These are phyloP conservation scores for Caenorhabditis uteleia DNA, from an alignment of 2,888 invertebrate species.

Conservation along the genomic window DNA sequence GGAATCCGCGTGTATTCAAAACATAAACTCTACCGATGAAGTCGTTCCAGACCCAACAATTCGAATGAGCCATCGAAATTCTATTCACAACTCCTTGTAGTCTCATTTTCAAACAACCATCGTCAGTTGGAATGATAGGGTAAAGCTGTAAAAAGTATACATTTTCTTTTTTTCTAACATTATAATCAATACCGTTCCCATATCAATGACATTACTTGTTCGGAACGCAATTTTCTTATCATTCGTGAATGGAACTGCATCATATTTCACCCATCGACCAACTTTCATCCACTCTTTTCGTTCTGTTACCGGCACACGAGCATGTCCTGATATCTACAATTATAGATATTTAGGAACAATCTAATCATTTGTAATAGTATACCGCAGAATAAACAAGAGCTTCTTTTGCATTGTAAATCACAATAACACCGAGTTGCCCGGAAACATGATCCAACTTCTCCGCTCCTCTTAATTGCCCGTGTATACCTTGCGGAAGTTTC, in stretches of 20 bases:
- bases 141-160: no score
- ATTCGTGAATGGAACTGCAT: constrained; percentile 16
- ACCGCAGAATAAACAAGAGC: constrained; percentile 23
- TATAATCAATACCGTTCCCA: no score
- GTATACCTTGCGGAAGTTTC: not conserved
- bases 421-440: constrained; percentile 28
- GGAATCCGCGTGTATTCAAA: constrained; percentile 21
- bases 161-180: no score
- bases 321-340: constrained; percentile 15
- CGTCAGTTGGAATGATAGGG: no score
- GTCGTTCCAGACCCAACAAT: constrained; percentile 62
- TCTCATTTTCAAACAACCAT: no score
- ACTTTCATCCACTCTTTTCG: constrained; percentile 37
- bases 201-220: no score
- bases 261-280: constrained; percentile 36
- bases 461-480: constrained; percentile 3
- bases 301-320: constrained; percentile 7
- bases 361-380: not conserved
- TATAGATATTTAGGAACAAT: not conserved
- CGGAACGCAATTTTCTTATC: no score
- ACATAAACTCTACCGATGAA: constrained; percentile 53
- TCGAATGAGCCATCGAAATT: constrained; percentile 30
- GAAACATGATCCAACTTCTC: constrained; percentile 6
- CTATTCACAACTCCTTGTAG: constrained; percentile 53
- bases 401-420: constrained; percentile 2